A percentile compares a stretch with the other conserved stretches of the same genome.
These are phyloP conservation scores for Musca domestica DNA, from an alignment of 1,140 invertebrate genomes.

Conservation along the genomic window DNA sequence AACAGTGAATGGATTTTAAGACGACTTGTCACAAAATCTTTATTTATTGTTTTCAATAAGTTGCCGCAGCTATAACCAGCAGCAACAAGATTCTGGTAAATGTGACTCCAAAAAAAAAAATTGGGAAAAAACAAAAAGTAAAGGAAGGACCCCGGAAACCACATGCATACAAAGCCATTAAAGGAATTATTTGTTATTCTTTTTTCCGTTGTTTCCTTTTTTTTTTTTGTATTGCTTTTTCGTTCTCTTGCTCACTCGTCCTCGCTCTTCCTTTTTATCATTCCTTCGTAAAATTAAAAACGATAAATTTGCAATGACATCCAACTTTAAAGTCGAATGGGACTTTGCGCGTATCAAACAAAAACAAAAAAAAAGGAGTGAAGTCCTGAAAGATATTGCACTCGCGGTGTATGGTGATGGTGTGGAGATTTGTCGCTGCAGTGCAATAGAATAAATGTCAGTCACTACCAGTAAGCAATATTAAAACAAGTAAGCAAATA, in stretches of 20 bases:
- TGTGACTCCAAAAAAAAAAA: too few relatives aligned
- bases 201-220: constrained; percentile 1
- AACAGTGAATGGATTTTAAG: not conserved
- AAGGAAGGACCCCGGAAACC: not conserved
- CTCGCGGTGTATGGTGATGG: not conserved
- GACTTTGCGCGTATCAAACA: not conserved
- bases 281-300: constrained; percentile 45
- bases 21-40: constrained; percentile 37
- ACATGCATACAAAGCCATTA: constrained; percentile 44
- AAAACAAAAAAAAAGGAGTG: not conserved
- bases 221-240: constrained; percentile 15
- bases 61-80: constrained; percentile 32
- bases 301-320: constrained; percentile 42
- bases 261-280: too few relatives aligned
- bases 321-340: constrained; percentile 12
- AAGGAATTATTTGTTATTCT: constrained; percentile 38
- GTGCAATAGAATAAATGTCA: constrained; percentile 14
- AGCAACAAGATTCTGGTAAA: constrained; percentile 3
- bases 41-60: constrained; percentile 54
- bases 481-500: too few relatives aligned
- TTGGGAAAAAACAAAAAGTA: too few relatives aligned
- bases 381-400: not conserved
- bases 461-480: constrained; percentile 28
- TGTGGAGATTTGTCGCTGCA: not conserved
- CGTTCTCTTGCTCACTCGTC: constrained; percentile 32